Evolutionary conservation across 2,113 vertebrate species (phyloP), one percentile per base, ranked within the genome.

Genomic region (Neolamprologus falcicula): DNA sequence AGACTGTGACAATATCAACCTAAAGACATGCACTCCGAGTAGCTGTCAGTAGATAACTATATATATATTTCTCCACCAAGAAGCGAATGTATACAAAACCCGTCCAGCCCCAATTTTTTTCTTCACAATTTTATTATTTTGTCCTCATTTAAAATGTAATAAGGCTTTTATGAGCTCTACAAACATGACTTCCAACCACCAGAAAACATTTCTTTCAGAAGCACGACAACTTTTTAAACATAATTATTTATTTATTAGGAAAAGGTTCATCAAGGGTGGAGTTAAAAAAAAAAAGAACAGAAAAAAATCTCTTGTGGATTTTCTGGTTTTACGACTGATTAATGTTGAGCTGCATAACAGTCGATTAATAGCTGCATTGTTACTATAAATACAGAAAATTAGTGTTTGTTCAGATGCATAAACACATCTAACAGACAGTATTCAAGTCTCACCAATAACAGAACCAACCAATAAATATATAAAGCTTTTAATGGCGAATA

Each of bases 11-110:
- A 0, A 35, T 35, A 82, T 89, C 93, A 92, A 92, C 91, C 24
- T 82, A 92, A 87, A 89, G 88, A 89, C 83, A 61, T 52, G 47
- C 55, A 53, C 83, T 59, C 81, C n/a, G 57, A 92, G 82, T 86
- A 52, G 26, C 52, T 93, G 88, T 92, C 89, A 84, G 40, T 86
- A 88, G 71, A 45, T 80, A 76, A 24, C 63, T 42, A 42, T 89
- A 26, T 91, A 88, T 90, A 59, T 59, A 4, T 59, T 84, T 86
- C 63, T 87, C 45, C 61, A n/a, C 24, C 47, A 86, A 83, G 28
- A 88, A 90, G 55, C 31, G 1, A 55, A 92, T 84, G 63, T 24
- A 7, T 24, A 12, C 4, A 17, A 85, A 85, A 52, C 33, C 50
- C 14, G 35, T 83, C 7, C 35, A 59, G 4, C 45, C 37, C 5